Conservation (phyloP, 2,888 invertebrate species). For the Dorcus parallelipipedus region DNA sequence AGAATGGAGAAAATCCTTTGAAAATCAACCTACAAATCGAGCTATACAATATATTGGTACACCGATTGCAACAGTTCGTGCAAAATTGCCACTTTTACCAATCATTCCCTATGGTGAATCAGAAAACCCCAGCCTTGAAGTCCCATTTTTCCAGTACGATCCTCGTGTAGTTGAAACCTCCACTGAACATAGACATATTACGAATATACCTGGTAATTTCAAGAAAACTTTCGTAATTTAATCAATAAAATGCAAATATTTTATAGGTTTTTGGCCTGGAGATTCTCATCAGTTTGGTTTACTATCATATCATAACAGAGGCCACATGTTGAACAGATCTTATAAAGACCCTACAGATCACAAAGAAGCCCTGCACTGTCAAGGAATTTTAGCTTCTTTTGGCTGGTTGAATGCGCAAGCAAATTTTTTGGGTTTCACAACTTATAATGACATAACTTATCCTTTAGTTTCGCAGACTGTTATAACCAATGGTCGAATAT, state of each 20-base stretch:
- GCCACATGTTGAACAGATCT: constrained; percentile 55
- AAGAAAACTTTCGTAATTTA: neutral
- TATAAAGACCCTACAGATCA: constrained; percentile 55
- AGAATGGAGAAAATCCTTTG: constrained; percentile 48
- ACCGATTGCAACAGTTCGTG: constrained; percentile 69
- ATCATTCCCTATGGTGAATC: constrained; percentile 58
- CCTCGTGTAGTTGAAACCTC: constrained; percentile 62
- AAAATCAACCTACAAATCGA: constrained; percentile 60
- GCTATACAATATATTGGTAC: constrained; percentile 67
- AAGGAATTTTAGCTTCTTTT: constrained; percentile 76
- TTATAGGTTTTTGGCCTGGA: constrained; percentile 80
- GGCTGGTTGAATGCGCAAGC: constrained; percentile 78
- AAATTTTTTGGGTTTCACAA: constrained; percentile 83
- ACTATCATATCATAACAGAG: constrained; percentile 69
- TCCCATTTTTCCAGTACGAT: constrained; percentile 59
- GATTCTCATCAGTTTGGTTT: constrained; percentile 74
- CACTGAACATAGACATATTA: constrained; percentile 59
- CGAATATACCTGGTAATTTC: constrained; percentile 68
- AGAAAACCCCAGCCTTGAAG: constrained; percentile 54
- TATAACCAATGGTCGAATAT: constrained; percentile 82
- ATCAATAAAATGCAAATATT: neutral
- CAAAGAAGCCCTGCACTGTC: constrained; percentile 65
- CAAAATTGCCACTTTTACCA: constrained; percentile 64
- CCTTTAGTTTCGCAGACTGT: constrained; percentile 87
- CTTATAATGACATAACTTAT: constrained; percentile 85